Percentiles rank a stretch among this genome's conserved stretches.
phyloP scores from a whole-genome alignment of 2,113 vertebrate genomes.

The Suncus etruscus region DNA sequence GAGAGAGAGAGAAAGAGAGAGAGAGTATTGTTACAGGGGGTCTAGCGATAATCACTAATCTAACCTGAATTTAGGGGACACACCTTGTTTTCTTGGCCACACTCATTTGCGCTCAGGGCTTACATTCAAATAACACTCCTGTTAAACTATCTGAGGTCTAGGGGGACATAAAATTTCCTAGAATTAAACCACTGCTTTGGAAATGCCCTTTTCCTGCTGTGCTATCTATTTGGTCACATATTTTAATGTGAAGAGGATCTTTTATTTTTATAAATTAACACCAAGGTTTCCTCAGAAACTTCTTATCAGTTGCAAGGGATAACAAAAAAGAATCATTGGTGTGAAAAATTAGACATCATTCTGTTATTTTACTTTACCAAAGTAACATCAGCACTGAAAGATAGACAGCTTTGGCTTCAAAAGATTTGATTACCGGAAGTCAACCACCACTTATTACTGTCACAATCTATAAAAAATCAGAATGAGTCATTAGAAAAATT shows the following conservation, averaged over 20 bases:
- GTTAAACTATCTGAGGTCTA: no score
- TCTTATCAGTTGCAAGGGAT: not conserved
- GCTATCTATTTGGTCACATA: not conserved
- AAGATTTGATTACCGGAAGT: not conserved
- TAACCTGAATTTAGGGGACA: no score
- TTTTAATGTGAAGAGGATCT: not conserved
- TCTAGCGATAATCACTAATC: no score
- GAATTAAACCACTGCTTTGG: no score
- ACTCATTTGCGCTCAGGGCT: no score
- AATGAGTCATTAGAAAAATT: not conserved
- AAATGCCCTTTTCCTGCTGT: not conserved
- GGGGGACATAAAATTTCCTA: no score
- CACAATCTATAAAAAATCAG: slow-evolving; percentile 16
- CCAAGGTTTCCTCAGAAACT: not conserved
- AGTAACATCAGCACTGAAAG: not conserved
- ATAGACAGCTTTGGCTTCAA: not conserved
- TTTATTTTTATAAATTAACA: not conserved
- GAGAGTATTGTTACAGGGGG: no score
- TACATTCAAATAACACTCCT: no score
- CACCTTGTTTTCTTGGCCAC: no score
- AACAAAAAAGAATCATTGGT: slow-evolving; percentile 19
- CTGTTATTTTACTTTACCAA: slow-evolving; percentile 55
- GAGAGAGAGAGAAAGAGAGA: no score
- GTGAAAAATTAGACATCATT: not conserved
- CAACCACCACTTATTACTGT: not conserved